These are phyloP conservation scores for Caenorhabditis angaria DNA, from an alignment of 2,888 invertebrate genomes.

Conservation along the genomic window DNA sequence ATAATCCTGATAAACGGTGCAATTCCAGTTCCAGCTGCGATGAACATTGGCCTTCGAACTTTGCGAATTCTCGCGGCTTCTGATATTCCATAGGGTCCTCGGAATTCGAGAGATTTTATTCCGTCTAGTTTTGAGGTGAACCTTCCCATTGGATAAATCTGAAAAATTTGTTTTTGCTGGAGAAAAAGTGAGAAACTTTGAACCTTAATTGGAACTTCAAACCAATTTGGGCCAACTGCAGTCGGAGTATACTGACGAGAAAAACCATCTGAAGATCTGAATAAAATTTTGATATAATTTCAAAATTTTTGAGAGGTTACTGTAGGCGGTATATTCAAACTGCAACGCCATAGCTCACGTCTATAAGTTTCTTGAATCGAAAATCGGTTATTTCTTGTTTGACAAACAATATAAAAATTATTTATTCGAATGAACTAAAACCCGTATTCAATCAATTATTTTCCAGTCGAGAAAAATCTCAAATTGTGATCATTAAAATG, in stretches of 20 bases:
- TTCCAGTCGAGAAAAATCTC: constrained; percentile 5
- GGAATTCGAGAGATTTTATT: constrained; percentile 12
- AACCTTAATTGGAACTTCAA: constrained; percentile 40
- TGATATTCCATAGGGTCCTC: constrained; percentile 17
- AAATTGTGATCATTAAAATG: constrained; percentile 71
- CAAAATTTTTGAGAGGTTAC: not conserved
- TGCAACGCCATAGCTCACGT: not conserved
- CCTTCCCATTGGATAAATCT: constrained; percentile 27
- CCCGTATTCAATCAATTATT: not conserved
- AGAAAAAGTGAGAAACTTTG: too few relatives aligned
- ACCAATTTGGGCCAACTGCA: not conserved
- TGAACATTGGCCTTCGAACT: constrained; percentile 1
- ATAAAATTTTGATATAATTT: not conserved
- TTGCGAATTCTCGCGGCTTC: constrained; percentile 1
- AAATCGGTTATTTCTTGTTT: not conserved
- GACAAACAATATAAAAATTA: not conserved
- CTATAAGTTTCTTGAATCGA: not conserved
- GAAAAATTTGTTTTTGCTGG: too few relatives aligned
- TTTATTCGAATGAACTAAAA: not conserved
- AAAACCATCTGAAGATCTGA: constrained; percentile 1
- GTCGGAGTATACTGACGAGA: constrained; percentile 41
- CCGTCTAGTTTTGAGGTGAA: constrained; percentile 10
- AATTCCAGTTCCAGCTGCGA: constrained; percentile 38
- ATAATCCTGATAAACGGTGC: constrained; percentile 37
- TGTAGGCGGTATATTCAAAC: too few relatives aligned